Evolutionary conservation across 2,113 vertebrate genomes (phyloP).

Genomic region (Otus sunia): DNA sequence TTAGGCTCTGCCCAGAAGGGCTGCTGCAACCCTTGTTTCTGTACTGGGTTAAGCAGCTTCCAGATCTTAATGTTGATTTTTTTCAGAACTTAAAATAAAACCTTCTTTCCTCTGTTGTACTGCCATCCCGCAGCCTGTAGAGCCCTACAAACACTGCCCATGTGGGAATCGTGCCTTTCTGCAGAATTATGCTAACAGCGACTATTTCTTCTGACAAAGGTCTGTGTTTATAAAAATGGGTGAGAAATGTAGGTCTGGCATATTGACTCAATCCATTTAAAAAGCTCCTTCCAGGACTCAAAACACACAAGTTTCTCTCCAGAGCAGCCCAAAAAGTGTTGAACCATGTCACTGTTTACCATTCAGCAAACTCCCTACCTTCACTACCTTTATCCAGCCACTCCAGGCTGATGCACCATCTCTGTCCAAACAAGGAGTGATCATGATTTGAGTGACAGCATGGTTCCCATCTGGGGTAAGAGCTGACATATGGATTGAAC

Average conservation of each 20-base stretch:
- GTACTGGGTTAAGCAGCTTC: background rate
- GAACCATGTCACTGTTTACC: accelerated
- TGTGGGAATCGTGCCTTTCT: background rate
- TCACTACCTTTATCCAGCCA: background rate
- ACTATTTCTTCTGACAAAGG: background rate
- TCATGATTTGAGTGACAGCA: background rate
- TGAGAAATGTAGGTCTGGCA: background rate
- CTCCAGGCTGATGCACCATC: background rate
- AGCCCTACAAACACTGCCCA: background rate
- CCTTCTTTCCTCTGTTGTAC: background rate
- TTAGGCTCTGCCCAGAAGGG: background rate
- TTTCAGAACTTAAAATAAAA: background rate
- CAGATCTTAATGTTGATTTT: accelerated
- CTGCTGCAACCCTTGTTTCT: background rate
- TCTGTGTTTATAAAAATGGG: accelerated
- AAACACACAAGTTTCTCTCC: background rate
- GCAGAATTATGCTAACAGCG: background rate
- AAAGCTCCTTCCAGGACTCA: background rate
- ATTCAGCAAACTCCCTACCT: background rate
- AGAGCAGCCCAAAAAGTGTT: background rate
- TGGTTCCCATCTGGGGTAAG: background rate
- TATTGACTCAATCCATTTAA: background rate
- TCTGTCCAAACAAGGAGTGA: background rate
- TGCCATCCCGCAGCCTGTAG: accelerated
- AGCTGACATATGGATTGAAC: background rate